Evolutionary conservation across 2,888 invertebrate species (phyloP), one percentile per base, ranked within the genome.

Genomic region (Diadegma fenestrale): DNA sequence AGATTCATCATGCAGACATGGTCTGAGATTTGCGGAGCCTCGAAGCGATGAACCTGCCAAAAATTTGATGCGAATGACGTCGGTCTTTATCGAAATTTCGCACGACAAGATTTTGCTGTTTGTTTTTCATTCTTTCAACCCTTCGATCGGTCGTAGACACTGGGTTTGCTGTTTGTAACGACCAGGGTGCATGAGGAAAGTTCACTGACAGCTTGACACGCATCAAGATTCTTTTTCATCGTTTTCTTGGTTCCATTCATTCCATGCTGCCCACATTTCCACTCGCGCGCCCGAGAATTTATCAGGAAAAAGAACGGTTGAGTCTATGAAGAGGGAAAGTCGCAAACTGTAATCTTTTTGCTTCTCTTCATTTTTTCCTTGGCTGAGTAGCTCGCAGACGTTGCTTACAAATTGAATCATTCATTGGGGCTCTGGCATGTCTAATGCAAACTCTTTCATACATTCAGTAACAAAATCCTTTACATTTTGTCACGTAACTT

Each of bases 331-430:
- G 10, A 69, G 54, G 19, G 51, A 64, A 68, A 48, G 33, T 71
- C 84, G 61, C 37, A 61, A 76, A 76, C 77, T 64, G 72, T 48
- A 45, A 19, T 72, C 14, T 71, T 26, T 58, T 41, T 41, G 17
- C 1, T 26, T 10, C 51, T 54, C 19, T 33, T 37, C n/a, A 51
- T 54, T n/a, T 58, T 17, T 73, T 58, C 2, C 43, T 51, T 66
- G 30, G n/a, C n/a, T n/a, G n/a, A 26, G 75, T 80, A 75, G 80
- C 54, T 66, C 76, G 7, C 68, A 78, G 80, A 78, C 78, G 82
- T 77, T 61, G 75, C 82, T 45, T 41, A 12, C 41, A 68, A 80
- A 84, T 77, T 80, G 72, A 84, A 80, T 84, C 30, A 41, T 51
- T 63, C 48, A 43, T 43, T 48, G 78, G 41, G 30, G 41, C 30